A percentile compares a stretch with the other conserved stretches of the same genome.
Conservation (phyloP, 2,113 vertebrate genomes). For the Calypte anna region DNA sequence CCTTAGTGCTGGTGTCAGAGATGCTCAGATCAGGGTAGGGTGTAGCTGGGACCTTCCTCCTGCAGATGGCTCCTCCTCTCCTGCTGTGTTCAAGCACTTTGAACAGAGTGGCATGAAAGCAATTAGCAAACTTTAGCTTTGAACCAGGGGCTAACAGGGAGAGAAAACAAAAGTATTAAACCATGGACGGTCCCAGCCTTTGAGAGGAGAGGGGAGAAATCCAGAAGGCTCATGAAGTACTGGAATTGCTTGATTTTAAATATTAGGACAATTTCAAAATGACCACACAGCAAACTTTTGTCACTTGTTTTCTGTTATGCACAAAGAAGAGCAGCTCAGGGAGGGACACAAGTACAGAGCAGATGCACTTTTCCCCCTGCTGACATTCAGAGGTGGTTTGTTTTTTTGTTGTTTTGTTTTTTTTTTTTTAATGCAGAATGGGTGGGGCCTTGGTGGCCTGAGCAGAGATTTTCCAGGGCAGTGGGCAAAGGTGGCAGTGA, state of each 20-base stretch:
- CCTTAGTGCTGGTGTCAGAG: not conserved
- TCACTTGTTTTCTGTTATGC: not conserved
- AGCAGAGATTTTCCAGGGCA: not conserved
- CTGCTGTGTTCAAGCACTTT: not conserved
- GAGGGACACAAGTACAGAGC: not conserved
- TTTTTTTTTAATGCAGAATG: not conserved
- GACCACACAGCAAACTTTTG: not conserved
- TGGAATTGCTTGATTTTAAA: not conserved
- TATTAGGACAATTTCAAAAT: not conserved
- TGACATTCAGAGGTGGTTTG: not conserved
- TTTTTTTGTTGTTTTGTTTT: not conserved
- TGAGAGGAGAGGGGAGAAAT: not conserved
- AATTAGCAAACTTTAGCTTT: not conserved
- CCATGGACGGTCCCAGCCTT: fast-evolving
- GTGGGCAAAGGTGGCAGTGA: fast-evolving
- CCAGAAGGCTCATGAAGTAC: not conserved
- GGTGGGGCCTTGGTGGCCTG: not conserved
- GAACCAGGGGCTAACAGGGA: not conserved
- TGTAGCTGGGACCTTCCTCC: not conserved
- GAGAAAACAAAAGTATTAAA: not conserved
- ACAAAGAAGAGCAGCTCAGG: not conserved
- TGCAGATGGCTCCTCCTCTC: not conserved
- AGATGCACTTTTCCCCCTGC: not conserved
- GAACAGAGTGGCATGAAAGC: not conserved
- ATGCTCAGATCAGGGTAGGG: not conserved